These are phyloP conservation scores for Belgica antarctica DNA, from an alignment of 2,888 invertebrate genomes.

Conservation along the genomic window DNA sequence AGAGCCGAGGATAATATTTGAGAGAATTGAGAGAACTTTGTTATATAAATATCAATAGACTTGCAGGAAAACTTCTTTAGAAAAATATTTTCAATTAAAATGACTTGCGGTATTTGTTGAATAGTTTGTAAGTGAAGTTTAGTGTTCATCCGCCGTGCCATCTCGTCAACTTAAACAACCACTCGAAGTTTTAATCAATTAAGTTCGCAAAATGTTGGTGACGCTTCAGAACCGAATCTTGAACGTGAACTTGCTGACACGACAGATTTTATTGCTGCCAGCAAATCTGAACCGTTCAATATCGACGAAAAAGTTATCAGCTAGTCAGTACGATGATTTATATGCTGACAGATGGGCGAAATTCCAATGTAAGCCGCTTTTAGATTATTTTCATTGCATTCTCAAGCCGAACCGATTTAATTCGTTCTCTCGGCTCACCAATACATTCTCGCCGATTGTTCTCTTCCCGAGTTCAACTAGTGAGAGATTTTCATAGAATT, in stretches of 20 bases:
- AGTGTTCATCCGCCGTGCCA: neutral
- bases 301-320: neutral
- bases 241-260: neutral
- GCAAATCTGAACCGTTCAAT: neutral
- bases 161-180: neutral
- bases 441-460: too few relatives aligned
- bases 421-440: neutral
- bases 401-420: neutral
- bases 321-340: conserved; percentile 37
- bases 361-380: conserved; percentile 36
- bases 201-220: neutral
- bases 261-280: neutral
- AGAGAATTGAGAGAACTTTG: neutral
- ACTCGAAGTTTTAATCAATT: neutral
- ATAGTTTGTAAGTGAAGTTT: neutral
- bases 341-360: conserved; percentile 39
- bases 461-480: too few relatives aligned
- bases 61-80: too few relatives aligned
- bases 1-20: neutral
- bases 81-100: neutral
- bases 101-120: neutral
- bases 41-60: neutral
- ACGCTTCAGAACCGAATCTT: neutral
- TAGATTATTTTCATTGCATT: neutral
- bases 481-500: conserved; percentile 31